phyloP scores from a whole-genome alignment of 2,888 invertebrate genomes.

The Cephus pygmeus region DNA sequence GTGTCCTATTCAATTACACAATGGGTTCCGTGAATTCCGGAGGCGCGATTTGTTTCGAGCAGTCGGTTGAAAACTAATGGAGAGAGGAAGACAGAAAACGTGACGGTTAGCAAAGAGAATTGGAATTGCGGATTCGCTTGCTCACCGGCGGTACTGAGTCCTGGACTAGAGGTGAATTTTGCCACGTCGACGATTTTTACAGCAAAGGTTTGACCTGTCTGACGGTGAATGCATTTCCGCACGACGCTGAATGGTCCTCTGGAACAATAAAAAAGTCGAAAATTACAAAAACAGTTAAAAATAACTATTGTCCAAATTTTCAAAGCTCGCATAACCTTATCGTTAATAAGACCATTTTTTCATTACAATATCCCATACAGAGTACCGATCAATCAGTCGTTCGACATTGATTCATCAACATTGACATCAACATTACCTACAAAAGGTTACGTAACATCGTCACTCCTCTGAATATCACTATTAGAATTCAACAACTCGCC shows the following conservation, averaged over 20 bases:
- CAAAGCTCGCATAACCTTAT: not conserved
- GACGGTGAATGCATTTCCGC: slow-evolving; percentile 92
- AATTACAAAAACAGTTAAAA: not conserved
- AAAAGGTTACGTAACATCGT: not conserved
- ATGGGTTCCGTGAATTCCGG: slow-evolving; percentile 26
- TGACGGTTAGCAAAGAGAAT: not conserved
- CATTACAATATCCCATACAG: not conserved
- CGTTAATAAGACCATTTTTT: not conserved
- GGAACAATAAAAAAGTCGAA: slow-evolving; percentile 48
- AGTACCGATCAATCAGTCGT: not conserved
- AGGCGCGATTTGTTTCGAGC: slow-evolving; percentile 28
- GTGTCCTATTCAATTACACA: slow-evolving; percentile 41
- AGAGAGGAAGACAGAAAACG: not conserved
- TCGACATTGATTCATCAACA: no score
- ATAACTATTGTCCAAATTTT: not conserved
- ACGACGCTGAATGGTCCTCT: slow-evolving; percentile 98
- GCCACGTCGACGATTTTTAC: slow-evolving; percentile 99
- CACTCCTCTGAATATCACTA: not conserved
- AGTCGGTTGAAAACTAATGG: slow-evolving; percentile 39
- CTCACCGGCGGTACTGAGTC: slow-evolving; percentile 94
- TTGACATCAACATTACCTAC: not conserved
- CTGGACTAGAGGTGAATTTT: slow-evolving; percentile 96
- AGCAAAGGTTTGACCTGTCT: slow-evolving; percentile 95
- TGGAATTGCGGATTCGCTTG: slow-evolving; percentile 22
- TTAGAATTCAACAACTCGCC: not conserved